phyloP scores from a whole-genome alignment of 2,888 invertebrate genomes.

The Ditylenchus weischeri region DNA sequence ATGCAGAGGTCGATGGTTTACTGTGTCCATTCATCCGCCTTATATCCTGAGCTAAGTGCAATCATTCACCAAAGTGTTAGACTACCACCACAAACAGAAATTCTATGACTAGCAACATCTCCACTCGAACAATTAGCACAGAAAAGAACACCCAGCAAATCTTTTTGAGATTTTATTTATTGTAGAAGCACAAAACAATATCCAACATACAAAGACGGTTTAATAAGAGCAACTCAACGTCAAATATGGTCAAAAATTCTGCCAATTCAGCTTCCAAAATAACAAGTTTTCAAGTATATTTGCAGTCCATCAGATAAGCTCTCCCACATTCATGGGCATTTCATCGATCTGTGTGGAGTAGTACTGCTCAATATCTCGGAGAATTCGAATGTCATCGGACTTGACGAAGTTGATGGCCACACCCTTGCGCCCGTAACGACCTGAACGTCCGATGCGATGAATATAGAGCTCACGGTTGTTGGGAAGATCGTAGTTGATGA shows the following conservation, averaged over 20 bases:
- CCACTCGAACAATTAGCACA: background rate
- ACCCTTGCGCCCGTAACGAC: slow-evolving; percentile 96
- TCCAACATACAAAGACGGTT: slow-evolving; percentile 1
- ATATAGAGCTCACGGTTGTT: slow-evolving; percentile 99
- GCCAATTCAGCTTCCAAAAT: too few relatives aligned
- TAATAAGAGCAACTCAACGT: too few relatives aligned
- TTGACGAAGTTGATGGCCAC: slow-evolving; percentile 84
- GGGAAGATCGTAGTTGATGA: slow-evolving; percentile 97
- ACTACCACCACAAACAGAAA: background rate
- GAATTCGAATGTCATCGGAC: slow-evolving; percentile 88
- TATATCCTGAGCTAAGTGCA: too few relatives aligned
- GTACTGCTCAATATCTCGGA: slow-evolving; percentile 98
- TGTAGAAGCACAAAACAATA: background rate
- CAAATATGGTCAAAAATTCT: too few relatives aligned
- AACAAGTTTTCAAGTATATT: too few relatives aligned
- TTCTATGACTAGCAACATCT: slow-evolving; percentile 5
- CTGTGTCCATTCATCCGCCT: too few relatives aligned
- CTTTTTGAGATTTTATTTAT: background rate
- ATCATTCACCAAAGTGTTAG: too few relatives aligned
- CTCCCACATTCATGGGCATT: slow-evolving; percentile 76
- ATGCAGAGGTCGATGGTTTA: too few relatives aligned
- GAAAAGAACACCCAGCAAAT: background rate
- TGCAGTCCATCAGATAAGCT: slow-evolving; percentile 21
- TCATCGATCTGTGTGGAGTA: slow-evolving; percentile 99
- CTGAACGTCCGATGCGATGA: slow-evolving; percentile 93